A percentile compares a stretch with the other conserved stretches of the same genome.
Evolutionary conservation across 2,113 vertebrate genomes (phyloP).

Genomic region (Meleagris gallopavo): DNA sequence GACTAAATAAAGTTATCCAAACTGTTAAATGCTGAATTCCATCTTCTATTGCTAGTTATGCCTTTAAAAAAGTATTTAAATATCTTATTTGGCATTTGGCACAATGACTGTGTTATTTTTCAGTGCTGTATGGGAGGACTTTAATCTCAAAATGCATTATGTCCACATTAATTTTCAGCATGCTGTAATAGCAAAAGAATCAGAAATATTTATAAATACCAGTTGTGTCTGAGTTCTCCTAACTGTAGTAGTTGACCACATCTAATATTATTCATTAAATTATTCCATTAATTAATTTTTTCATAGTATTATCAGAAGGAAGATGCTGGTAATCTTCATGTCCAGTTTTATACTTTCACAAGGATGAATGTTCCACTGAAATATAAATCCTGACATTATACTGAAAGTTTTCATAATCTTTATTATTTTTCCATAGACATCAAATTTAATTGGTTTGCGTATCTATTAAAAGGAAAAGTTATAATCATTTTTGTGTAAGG

Average conservation of each 20-base stretch:
- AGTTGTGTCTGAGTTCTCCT: not conserved
- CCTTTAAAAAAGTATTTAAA: conserved; percentile 3
- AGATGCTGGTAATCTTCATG: not conserved
- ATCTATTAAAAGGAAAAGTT: not conserved
- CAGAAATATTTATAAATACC: not conserved
- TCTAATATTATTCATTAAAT: not conserved
- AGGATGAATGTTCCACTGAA: not conserved
- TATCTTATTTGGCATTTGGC: not conserved
- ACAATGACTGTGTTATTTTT: not conserved
- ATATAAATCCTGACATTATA: not conserved
- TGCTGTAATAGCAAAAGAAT: not conserved
- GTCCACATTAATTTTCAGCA: not conserved
- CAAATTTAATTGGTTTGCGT: not conserved
- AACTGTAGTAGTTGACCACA: not conserved
- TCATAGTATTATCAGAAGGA: not conserved
- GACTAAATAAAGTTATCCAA: not conserved
- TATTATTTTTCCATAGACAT: not conserved
- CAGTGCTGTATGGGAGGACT: not conserved
- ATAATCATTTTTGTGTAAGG: not conserved
- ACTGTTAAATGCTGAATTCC: not conserved
- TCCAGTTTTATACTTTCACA: not conserved
- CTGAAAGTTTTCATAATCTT: not conserved
- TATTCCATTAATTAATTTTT: not conserved
- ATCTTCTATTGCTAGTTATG: not conserved
- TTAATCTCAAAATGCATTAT: not conserved